These are phyloP conservation scores for Popillia japonica DNA, from an alignment of 1,140 invertebrate genomes.

Conservation along the genomic window DNA sequence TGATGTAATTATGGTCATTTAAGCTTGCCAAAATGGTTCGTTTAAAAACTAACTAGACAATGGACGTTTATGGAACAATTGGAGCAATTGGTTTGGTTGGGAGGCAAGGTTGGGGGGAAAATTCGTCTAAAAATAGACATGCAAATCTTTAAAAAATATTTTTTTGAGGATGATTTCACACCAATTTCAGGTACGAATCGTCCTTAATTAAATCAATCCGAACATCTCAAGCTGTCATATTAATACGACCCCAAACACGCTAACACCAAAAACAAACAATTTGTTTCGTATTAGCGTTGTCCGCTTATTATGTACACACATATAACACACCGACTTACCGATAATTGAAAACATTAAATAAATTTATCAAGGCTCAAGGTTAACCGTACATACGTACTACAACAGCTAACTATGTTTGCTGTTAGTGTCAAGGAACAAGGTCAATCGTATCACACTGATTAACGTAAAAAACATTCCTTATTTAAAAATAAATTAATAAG, in stretches of 20 bases:
- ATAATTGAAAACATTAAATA: slow-evolving; percentile 35
- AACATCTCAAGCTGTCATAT: background rate
- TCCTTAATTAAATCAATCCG: background rate
- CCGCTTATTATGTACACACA: slow-evolving; percentile 19
- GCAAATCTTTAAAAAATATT: too few species aligned
- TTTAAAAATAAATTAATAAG: slow-evolving; percentile 38
- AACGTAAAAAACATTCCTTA: slow-evolving; percentile 37
- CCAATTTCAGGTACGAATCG: too few species aligned
- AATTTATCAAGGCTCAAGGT: slow-evolving; percentile 27
- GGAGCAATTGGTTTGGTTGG: too few species aligned
- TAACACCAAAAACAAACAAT: background rate
- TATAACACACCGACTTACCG: background rate
- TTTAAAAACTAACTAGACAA: too few species aligned
- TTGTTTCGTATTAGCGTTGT: background rate
- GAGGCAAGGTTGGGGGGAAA: too few species aligned
- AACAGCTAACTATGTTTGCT: slow-evolving; percentile 23
- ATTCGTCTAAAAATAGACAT: too few species aligned
- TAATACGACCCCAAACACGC: background rate
- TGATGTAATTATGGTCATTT: too few species aligned
- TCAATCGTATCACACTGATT: slow-evolving; percentile 36
- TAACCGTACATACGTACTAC: background rate
- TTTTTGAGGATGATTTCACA: too few species aligned
- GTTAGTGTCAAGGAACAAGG: slow-evolving; percentile 39
- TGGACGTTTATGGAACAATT: too few species aligned
- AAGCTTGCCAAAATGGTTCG: too few species aligned